Evolutionary conservation across 2,797 vertebrate species (phyloP).

Genomic region (Lithobates sylvaticus): DNA sequence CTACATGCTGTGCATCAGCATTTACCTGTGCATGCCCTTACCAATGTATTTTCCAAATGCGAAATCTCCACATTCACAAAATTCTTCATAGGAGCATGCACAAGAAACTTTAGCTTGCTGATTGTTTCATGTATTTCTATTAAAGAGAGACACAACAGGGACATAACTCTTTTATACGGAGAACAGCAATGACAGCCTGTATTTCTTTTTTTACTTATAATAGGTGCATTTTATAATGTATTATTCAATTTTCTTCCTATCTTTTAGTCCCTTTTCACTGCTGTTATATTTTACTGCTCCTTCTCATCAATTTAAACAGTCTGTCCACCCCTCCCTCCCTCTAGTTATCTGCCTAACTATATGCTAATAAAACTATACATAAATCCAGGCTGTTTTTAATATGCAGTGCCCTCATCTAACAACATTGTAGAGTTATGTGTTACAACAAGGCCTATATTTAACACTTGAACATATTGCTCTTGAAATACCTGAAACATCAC

Average conservation of each 20-base stretch:
- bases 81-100: no score
- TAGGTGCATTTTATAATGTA: background rate
- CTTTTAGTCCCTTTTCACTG: background rate
- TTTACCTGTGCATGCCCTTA: no score
- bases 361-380: slow-evolving; percentile 37
- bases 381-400: slow-evolving; percentile 13
- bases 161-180: no score
- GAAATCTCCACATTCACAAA: no score
- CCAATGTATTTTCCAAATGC: no score
- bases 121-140: no score
- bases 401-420: background rate
- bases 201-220: no score
- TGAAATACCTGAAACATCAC: background rate
- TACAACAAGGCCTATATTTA: slow-evolving; percentile 4
- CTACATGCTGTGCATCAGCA: no score
- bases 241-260: background rate
- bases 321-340: background rate
- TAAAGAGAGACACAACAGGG: no score
- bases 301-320: background rate
- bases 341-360: slow-evolving; percentile 35
- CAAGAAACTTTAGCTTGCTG: no score
- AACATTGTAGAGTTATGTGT: slow-evolving; percentile 5
- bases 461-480: background rate
- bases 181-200: no score
- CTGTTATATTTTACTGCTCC: slow-evolving; percentile 15